Evolutionary conservation across 2,888 invertebrate genomes (phyloP), one percentile per base, ranked within the genome.

Genomic region (Seira sanloemensis): DNA sequence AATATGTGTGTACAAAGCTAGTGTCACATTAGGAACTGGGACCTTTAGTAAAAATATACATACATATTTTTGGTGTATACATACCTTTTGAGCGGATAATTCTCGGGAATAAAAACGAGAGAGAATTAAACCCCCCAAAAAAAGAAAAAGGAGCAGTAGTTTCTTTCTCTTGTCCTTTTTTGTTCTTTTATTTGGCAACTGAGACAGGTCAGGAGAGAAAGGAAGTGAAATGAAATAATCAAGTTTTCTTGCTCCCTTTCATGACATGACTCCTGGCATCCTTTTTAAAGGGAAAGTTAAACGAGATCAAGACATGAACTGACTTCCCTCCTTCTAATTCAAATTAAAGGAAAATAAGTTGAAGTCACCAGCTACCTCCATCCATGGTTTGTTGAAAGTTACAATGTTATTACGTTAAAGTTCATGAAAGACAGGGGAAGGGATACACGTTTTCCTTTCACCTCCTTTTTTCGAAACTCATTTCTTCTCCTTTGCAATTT

Each of bases 401-500:
- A 27, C 68, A 68, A 68, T 68, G 18, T 5, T 76, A 67, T 76
- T 76, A 50, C 24, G 67, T 46, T n/a, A n/a, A n/a, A n/a, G n/a
- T n/a, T n/a, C 54, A 18, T 2, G 2, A 37, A 62, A 66, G 74
- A 4, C 18, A 19, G 24, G 74, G 74, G 54, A 74, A 58, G 25
- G 18, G n/a, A 54, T 21, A 27, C 73, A 37, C 27, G 54, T 78
- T 25, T 25, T 75, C 74, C 80, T 80, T 69, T n/a, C n/a, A 69
- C 37, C 62, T 69, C 62, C 21, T 67, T 74, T 73, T 74, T 69
- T 81, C 75, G 73, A 74, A 81, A 75, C 69, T 83, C 85, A 83
- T 85, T 86, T 86, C 82, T 84, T 77, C 82, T 79, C 76, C 68
- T 80, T 85, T 76, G 71, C n/a, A n/a, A n/a, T n/a, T n/a, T n/a